Conservation (phyloP, 1,140 invertebrate genomes). For the Diabrotica virgifera region DNA sequence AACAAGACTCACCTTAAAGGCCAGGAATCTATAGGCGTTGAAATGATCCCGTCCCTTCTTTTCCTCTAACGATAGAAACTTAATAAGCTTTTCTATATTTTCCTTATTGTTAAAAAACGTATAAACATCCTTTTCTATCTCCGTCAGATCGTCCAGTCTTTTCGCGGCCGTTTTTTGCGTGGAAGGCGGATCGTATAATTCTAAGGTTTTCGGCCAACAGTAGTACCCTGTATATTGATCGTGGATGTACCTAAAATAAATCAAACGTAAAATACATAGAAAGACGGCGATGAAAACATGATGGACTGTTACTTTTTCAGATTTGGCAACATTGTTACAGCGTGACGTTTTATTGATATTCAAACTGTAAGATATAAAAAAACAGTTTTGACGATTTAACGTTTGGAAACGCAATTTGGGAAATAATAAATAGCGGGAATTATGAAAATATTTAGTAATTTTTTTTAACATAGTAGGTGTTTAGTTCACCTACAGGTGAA, state of each 20-base stretch:
- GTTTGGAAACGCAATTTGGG: too few relatives aligned
- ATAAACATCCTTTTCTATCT: slow-evolving; percentile 55
- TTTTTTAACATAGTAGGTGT: too few relatives aligned
- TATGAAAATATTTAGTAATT: too few relatives aligned
- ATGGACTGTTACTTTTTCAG: too few relatives aligned
- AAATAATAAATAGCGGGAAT: too few relatives aligned
- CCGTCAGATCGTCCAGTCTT: slow-evolving; percentile 43
- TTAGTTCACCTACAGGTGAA: too few relatives aligned
- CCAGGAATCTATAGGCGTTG: slow-evolving; percentile 58
- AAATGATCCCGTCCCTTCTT: slow-evolving; percentile 84
- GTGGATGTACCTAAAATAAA: slow-evolving; percentile 56
- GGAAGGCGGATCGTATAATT: slow-evolving; percentile 60
- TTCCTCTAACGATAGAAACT: slow-evolving; percentile 79
- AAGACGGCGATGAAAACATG: too few relatives aligned
- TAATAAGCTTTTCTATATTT: slow-evolving; percentile 72
- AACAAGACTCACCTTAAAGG: slow-evolving; percentile 76
- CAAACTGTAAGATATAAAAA: too few relatives aligned
- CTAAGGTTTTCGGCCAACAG: slow-evolving; percentile 69
- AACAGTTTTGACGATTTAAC: too few relatives aligned
- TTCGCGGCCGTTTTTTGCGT: slow-evolving; percentile 58
- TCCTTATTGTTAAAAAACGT: slow-evolving; percentile 66
- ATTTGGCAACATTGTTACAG: too few relatives aligned
- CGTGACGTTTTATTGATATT: too few relatives aligned
- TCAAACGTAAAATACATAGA: background rate
- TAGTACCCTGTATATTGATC: slow-evolving; percentile 75